Evolutionary conservation across 2,113 vertebrate species (phyloP).

Genomic region (Oophaga pumilio): DNA sequence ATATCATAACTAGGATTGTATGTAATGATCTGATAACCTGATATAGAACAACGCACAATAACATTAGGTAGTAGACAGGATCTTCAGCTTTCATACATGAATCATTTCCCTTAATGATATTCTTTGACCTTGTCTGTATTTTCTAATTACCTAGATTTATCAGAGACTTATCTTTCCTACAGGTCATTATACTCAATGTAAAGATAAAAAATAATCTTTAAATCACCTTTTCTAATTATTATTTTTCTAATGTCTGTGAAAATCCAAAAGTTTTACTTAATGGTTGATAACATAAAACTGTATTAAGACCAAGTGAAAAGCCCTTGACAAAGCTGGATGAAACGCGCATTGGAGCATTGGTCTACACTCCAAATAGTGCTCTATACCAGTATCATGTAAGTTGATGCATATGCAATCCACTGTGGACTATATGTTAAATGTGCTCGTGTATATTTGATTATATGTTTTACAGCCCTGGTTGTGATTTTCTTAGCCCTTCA

Average conservation of each 20-base stretch:
- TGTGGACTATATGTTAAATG: no score
- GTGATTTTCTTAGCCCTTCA: no score
- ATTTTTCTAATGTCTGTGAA: constrained; percentile 11
- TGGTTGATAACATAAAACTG: not conserved
- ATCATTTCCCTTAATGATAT: not conserved
- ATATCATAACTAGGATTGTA: no score
- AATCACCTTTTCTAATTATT: constrained; percentile 2
- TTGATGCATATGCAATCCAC: no score
- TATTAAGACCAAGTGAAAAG: no score
- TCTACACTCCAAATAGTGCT: no score
- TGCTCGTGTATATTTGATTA: no score
- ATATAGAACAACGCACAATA: not conserved
- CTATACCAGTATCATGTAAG: no score
- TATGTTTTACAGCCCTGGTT: no score
- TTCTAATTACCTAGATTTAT: constrained; percentile 31
- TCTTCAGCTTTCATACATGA: not conserved
- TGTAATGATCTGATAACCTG: not conserved
- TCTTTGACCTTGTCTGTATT: constrained; percentile 44
- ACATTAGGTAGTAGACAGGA: not conserved
- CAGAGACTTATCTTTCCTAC: constrained; percentile 11
- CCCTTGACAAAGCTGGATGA: no score
- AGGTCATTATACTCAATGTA: constrained; percentile 5
- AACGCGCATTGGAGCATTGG: no score
- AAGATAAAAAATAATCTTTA: constrained; percentile 48
- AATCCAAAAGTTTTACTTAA: not conserved